Conservation (phyloP, 2,888 invertebrate genomes). For the Orgyia antiqua region DNA sequence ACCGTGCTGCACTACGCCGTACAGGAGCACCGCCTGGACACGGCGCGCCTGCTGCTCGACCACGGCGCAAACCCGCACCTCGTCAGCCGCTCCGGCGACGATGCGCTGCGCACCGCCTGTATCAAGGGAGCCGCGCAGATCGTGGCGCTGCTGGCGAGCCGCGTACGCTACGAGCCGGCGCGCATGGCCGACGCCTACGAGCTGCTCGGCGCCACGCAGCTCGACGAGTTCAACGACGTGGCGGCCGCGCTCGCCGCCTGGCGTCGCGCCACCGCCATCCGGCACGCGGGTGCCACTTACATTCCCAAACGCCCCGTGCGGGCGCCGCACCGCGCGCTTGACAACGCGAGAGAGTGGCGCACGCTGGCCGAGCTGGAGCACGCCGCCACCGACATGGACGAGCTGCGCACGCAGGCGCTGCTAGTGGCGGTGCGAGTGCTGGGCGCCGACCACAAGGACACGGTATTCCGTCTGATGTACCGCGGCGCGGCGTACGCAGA, state of each 20-base stretch:
- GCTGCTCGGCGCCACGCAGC: constrained; percentile 89
- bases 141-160: constrained; percentile 79
- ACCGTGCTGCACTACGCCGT: constrained; percentile 97
- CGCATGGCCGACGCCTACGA: constrained; percentile 92
- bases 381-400: constrained; percentile 88
- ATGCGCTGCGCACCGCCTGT: constrained; percentile 92
- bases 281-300: constrained; percentile 26
- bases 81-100: constrained; percentile 89
- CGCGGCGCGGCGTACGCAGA: constrained; percentile 86
- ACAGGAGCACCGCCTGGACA: constrained; percentile 85
- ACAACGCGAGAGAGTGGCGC: constrained; percentile 85
- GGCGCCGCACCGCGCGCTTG: constrained; percentile 65
- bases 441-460: constrained; percentile 91
- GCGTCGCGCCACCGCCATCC: constrained; percentile 81
- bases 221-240: constrained; percentile 91
- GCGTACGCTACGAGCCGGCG: constrained; percentile 80
- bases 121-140: constrained; percentile 83
- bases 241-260: constrained; percentile 85
- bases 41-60: constrained; percentile 87
- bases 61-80: constrained; percentile 88
- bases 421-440: constrained; percentile 92
- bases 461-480: constrained; percentile 87
- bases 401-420: constrained; percentile 91
- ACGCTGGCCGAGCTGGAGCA: constrained; percentile 84
- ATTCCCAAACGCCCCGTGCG: constrained; percentile 66